phyloP scores from a whole-genome alignment of 2,113 vertebrate genomes.

The Onychorhynchus coronatus region DNA sequence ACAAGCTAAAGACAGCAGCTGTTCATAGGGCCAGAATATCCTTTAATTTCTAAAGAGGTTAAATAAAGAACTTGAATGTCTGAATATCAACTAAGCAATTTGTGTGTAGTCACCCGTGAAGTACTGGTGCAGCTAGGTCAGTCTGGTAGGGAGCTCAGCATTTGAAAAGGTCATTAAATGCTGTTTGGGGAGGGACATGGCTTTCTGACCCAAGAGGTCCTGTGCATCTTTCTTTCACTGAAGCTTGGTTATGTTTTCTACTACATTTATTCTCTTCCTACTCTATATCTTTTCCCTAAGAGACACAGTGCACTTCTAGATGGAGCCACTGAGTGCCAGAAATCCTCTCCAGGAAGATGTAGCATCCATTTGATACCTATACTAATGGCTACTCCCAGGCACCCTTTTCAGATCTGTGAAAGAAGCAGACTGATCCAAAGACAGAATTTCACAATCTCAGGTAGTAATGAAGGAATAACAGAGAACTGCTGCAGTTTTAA shows the following conservation, averaged over 20 bases:
- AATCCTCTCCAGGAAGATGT: neutral
- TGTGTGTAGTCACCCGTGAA: neutral
- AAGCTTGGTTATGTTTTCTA: neutral
- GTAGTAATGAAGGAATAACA: neutral
- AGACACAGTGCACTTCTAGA: neutral
- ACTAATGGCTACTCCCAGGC: neutral
- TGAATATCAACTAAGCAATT: conserved; percentile 7
- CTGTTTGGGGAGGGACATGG: neutral
- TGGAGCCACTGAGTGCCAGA: neutral
- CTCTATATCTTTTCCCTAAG: neutral
- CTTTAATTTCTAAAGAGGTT: conserved; percentile 5
- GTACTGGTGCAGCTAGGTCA: neutral
- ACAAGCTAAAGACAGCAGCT: neutral
- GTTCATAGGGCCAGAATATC: neutral
- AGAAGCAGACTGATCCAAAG: neutral
- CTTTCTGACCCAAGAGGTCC: neutral
- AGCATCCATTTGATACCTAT: neutral
- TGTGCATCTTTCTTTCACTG: neutral
- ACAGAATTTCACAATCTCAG: neutral
- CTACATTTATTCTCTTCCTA: neutral
- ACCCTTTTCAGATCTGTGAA: neutral
- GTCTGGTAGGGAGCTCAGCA: neutral
- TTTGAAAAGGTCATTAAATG: neutral
- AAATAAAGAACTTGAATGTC: neutral
- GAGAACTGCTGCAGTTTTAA: neutral